Conservation (phyloP, 1,140 invertebrate species). For the Leptonema lineaticorne region DNA sequence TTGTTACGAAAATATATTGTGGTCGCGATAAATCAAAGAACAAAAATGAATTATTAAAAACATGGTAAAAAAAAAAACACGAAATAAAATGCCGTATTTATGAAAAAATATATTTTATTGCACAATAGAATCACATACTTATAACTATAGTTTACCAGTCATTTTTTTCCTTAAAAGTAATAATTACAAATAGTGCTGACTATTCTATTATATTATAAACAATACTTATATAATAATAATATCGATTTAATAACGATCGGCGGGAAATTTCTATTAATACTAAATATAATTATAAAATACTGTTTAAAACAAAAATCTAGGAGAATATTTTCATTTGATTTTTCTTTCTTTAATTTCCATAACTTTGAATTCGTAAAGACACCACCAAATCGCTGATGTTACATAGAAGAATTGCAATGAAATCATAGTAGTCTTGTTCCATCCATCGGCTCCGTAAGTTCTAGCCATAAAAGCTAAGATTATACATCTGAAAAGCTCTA, state of each 20-base stretch:
- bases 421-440: conserved; percentile 26
- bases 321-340: not conserved
- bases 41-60: too few species aligned
- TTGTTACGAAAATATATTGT: too few species aligned
- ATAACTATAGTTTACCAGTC: too few species aligned
- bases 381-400: conserved; percentile 38
- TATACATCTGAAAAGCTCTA: conserved; percentile 61
- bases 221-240: not conserved
- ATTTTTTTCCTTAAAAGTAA: too few species aligned
- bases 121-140: too few species aligned
- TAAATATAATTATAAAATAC: not conserved
- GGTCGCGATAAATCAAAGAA: too few species aligned
- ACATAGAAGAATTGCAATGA: conserved; percentile 34
- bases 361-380: conserved; percentile 33
- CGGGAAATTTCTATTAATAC: too few species aligned
- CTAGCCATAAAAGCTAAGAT: conserved; percentile 45
- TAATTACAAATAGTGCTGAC: too few species aligned
- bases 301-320: too few species aligned
- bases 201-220: not conserved
- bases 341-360: conserved; percentile 36
- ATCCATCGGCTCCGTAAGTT: conserved; percentile 21
- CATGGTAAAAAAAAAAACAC: too few species aligned
- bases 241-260: not conserved
- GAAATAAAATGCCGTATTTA: too few species aligned
- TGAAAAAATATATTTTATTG: too few species aligned